Percentiles rank a stretch among this genome's conserved stretches.
phyloP scores from a whole-genome alignment of 1,140 invertebrate species.

The Eulimnadia texana region DNA sequence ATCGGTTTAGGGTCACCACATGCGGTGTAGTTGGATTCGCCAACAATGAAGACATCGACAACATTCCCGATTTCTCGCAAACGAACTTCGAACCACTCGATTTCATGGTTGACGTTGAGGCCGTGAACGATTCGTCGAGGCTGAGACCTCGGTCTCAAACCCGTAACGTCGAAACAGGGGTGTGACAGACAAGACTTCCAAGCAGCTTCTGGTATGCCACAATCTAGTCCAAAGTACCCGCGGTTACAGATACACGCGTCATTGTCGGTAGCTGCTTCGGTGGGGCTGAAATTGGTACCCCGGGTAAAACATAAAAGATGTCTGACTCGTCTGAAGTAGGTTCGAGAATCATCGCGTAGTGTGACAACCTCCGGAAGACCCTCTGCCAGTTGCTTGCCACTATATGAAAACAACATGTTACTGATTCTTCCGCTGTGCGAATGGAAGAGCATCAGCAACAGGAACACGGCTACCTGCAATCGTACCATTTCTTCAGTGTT shows the following conservation, averaged over 20 bases:
- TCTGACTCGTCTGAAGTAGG: not conserved
- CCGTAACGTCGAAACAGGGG: slow-evolving; percentile 1
- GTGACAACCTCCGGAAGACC: not conserved
- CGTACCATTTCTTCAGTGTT: too few species aligned
- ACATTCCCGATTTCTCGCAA: slow-evolving; percentile 40
- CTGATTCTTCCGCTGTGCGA: not conserved
- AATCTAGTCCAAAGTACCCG: slow-evolving; percentile 22
- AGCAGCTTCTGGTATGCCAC: slow-evolving; percentile 22
- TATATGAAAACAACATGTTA: not conserved
- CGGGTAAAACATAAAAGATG: slow-evolving; percentile 7
- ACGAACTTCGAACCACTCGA: slow-evolving; percentile 34
- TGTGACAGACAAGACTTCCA: slow-evolving; percentile 19
- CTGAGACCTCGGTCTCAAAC: slow-evolving; percentile 11
- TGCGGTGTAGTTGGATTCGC: slow-evolving; percentile 36
- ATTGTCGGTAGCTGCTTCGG: not conserved
- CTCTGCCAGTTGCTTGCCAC: not conserved
- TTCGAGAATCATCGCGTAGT: not conserved
- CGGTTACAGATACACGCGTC: slow-evolving; percentile 17
- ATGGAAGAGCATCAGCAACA: not conserved
- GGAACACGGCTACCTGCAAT: not conserved
- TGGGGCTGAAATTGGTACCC: slow-evolving; percentile 10
- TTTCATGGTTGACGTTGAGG: slow-evolving; percentile 23
- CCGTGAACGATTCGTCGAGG: slow-evolving; percentile 22
- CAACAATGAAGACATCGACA: slow-evolving; percentile 47
- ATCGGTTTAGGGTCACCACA: slow-evolving; percentile 26